Percentiles rank a stretch among this genome's conserved stretches.
Evolutionary conservation across 2,113 vertebrate genomes (phyloP).

Genomic region (Zapornia atra): DNA sequence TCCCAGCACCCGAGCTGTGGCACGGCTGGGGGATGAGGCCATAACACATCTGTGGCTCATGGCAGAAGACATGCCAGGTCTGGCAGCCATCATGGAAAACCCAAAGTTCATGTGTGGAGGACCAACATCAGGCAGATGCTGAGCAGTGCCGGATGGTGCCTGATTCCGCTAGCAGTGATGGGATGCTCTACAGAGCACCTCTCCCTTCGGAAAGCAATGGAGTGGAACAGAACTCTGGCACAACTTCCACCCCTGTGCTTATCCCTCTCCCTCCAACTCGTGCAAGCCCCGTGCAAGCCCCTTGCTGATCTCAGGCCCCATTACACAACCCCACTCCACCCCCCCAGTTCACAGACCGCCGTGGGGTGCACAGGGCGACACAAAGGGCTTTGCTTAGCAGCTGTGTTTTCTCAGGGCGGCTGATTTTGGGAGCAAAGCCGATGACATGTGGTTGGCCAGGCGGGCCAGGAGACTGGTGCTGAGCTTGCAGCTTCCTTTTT

Average conservation of each 20-base stretch:
- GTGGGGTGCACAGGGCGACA: not conserved
- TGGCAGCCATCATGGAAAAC: accelerated
- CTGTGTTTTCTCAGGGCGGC: constrained; percentile 70
- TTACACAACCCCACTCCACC: constrained; percentile 1
- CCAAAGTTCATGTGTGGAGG: not conserved
- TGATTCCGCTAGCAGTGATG: accelerated
- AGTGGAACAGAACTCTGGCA: not conserved
- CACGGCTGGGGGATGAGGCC: not conserved
- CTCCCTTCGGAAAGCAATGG: accelerated
- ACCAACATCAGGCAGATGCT: not conserved
- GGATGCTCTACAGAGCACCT: accelerated
- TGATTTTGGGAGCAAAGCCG: constrained; percentile 71
- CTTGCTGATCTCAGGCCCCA: not conserved
- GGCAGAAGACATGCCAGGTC: not conserved
- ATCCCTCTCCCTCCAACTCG: accelerated
- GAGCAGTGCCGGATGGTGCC: accelerated
- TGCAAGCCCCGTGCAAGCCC: not conserved
- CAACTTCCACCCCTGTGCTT: too few relatives aligned
- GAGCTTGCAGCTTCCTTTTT: constrained; percentile 81
- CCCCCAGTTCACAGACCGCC: accelerated
- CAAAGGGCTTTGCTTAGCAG: constrained; percentile 73
- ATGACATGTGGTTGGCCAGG: constrained; percentile 72
- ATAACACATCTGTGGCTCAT: accelerated
- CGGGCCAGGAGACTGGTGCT: constrained; percentile 71
- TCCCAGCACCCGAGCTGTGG: accelerated